A percentile compares a stretch with the other conserved stretches of the same genome.
These are phyloP conservation scores for Oceanodroma leucorhoa DNA, from an alignment of 2,797 vertebrate species.

Conservation along the genomic window DNA sequence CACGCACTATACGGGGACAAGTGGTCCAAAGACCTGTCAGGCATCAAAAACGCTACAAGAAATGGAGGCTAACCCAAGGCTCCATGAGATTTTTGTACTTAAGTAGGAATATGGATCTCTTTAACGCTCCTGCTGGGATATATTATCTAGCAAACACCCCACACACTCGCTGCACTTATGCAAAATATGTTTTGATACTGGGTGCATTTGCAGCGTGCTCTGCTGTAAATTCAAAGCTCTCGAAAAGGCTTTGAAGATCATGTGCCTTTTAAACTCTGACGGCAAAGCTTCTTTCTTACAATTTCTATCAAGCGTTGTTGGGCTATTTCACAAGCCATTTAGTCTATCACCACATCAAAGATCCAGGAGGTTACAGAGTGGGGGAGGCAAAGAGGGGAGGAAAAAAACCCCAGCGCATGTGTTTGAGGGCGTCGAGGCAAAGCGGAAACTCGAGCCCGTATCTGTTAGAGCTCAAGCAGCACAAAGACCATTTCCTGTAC, in stretches of 20 bases:
- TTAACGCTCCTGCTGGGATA: background rate
- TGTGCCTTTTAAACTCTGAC: background rate
- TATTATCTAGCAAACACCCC: background rate
- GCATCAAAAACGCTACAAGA: background rate
- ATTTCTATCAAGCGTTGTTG: background rate
- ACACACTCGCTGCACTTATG: background rate
- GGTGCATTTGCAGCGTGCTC: background rate
- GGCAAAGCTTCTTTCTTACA: background rate
- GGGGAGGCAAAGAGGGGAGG: background rate
- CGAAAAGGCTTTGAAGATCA: background rate
- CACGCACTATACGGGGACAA: fast-evolving
- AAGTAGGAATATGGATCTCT: background rate
- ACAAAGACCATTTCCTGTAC: slow-evolving; percentile 59
- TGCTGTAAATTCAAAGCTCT: background rate
- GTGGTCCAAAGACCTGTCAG: background rate
- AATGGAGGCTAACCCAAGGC: background rate
- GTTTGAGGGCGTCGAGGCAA: slow-evolving; percentile 20
- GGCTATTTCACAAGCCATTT: background rate
- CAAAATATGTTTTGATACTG: background rate
- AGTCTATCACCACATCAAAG: slow-evolving; percentile 53
- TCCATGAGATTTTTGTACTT: background rate
- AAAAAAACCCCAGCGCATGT: background rate
- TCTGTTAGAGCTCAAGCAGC: slow-evolving; percentile 46
- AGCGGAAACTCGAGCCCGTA: background rate
- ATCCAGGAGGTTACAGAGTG: slow-evolving; percentile 9